Evolutionary conservation across 2,113 vertebrate genomes (phyloP).

Genomic region (Paraplagusia blochii): DNA sequence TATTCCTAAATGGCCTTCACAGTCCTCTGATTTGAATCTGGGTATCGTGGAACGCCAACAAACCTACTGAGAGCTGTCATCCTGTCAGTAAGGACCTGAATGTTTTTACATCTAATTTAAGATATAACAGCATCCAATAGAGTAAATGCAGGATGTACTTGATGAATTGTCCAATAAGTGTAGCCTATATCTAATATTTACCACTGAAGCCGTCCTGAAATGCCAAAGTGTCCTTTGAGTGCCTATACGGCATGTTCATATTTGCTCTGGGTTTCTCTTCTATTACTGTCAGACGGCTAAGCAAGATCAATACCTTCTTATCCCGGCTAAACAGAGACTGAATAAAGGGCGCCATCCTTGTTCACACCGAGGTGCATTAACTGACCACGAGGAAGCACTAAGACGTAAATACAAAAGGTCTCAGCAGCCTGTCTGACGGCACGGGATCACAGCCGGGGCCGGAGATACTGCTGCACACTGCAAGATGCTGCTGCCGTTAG

Average conservation of each 20-base stretch:
- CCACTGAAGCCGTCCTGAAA: constrained; percentile 21
- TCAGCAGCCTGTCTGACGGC: constrained; percentile 7
- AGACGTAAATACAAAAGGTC: constrained; percentile 22
- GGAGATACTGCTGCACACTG: not conserved
- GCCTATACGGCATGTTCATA: constrained; percentile 30
- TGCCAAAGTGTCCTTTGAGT: constrained; percentile 31
- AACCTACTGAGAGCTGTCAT: too few species aligned
- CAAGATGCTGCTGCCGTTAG: constrained; percentile 1
- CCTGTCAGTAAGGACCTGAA: too few species aligned
- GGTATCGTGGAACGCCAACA: too few species aligned
- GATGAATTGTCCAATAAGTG: not conserved
- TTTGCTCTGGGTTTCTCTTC: constrained; percentile 35
- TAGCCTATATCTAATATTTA: constrained; percentile 41
- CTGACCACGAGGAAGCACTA: constrained; percentile 14
- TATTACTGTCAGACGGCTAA: constrained; percentile 30
- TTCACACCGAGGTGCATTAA: constrained; percentile 21
- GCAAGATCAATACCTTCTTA: constrained; percentile 49
- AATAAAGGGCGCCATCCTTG: constrained; percentile 31
- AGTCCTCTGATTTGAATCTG: too few species aligned
- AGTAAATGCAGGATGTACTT: too few species aligned
- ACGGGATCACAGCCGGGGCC: constrained; percentile 3
- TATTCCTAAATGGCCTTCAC: too few species aligned
- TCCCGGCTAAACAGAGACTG: constrained; percentile 35
- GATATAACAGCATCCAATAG: too few species aligned
- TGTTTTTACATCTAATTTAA: too few species aligned